These are phyloP conservation scores for Montipora capricornis DNA, from an alignment of 64 coral and sea anemone species.

Conservation along the genomic window DNA sequence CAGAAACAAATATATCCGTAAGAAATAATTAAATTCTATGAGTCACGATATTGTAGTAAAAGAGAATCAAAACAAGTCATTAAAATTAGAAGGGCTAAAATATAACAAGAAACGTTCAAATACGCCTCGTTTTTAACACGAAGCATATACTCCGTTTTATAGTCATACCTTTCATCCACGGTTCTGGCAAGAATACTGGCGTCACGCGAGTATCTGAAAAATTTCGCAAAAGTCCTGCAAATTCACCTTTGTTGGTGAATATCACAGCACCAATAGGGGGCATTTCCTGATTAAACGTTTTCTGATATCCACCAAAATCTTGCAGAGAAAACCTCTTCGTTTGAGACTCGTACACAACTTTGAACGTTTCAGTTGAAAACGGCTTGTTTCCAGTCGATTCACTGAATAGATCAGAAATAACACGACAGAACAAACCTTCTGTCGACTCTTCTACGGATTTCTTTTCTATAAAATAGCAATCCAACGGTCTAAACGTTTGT, in stretches of 20 bases:
- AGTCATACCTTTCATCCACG: neutral
- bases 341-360: constrained; percentile 22
- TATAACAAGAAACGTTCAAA: neutral
- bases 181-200: constrained; percentile 18
- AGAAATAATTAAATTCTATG: too few species aligned
- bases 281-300: constrained; percentile 20
- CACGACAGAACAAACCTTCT: constrained; percentile 63
- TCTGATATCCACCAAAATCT: neutral
- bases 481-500: constrained; percentile 83
- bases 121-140: neutral
- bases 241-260: constrained; percentile 54
- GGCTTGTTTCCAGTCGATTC: constrained; percentile 6
- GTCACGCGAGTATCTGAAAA: neutral
- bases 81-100: neutral
- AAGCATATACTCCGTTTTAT: neutral
- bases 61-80: neutral
- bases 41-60: too few species aligned
- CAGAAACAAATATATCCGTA: too few species aligned
- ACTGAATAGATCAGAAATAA: constrained; percentile 22
- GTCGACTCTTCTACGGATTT: constrained; percentile 2
- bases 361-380: constrained; percentile 54
- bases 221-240: constrained; percentile 33
- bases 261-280: constrained; percentile 43
- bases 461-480: constrained; percentile 36
- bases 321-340: constrained; percentile 25